Evolutionary conservation across 2,113 vertebrate species (phyloP).

Genomic region (Tragulus kanchil): DNA sequence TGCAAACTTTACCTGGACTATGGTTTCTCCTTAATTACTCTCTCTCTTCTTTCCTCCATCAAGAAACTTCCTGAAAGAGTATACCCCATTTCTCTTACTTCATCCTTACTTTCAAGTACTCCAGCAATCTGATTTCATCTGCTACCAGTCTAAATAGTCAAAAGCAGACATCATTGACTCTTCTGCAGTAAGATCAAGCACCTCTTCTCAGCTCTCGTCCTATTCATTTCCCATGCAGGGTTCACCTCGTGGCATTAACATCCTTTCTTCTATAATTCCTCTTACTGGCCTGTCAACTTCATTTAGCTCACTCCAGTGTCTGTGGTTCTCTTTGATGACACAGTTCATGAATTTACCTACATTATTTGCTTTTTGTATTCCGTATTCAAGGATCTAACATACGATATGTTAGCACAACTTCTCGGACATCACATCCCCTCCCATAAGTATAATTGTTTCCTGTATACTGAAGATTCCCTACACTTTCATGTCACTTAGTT

Average conservation of each 20-base stretch:
- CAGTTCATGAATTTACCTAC: not conserved
- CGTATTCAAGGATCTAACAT: not conserved
- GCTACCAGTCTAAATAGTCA: not conserved
- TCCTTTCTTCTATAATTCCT: not conserved
- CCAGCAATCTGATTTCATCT: not conserved
- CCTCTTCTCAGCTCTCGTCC: not conserved
- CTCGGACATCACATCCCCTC: rapidly evolving
- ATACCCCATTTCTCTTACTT: not conserved
- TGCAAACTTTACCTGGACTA: not conserved
- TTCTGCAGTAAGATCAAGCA: not conserved
- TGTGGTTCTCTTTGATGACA: not conserved
- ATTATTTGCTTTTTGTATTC: not conserved
- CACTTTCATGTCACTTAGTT: not conserved
- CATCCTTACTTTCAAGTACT: not conserved
- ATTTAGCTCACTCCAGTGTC: not conserved
- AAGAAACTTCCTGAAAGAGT: not conserved
- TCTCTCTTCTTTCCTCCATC: not conserved
- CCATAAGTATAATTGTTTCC: not conserved
- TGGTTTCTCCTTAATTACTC: not conserved
- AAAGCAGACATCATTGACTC: not conserved
- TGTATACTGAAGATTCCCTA: too few relatives aligned
- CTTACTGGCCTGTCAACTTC: not conserved
- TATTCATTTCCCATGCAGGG: not conserved
- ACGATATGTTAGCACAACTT: not conserved
- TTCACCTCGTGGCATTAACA: not conserved